phyloP scores from a whole-genome alignment of 2,888 invertebrate genomes.

The Tetheella fluctuosa region DNA sequence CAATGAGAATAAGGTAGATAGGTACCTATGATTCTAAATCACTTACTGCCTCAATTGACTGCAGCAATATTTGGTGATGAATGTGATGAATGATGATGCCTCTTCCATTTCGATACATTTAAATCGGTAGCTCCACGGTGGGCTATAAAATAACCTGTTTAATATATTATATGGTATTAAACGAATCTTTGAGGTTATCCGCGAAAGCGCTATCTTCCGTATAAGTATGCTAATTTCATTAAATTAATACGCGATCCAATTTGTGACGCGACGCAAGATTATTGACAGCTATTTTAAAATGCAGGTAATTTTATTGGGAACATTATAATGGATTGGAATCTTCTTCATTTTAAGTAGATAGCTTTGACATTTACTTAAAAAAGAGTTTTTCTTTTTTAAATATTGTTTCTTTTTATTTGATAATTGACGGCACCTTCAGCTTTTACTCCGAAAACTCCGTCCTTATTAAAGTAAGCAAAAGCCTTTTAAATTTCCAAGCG shows the following conservation, averaged over 20 bases:
- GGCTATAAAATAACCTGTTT: constrained; percentile 44
- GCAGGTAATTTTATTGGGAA: constrained; percentile 16
- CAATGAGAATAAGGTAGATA: no score
- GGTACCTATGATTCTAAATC: no score
- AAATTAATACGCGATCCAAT: constrained; percentile 47
- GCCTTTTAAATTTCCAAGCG: neutral
- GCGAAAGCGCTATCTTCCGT: constrained; percentile 43
- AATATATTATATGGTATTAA: constrained; percentile 53
- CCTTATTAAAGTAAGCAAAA: no score
- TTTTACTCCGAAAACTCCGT: no score
- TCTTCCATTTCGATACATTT: constrained; percentile 27
- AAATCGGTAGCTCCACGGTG: constrained; percentile 44
- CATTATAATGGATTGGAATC: constrained; percentile 26
- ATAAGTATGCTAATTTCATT: constrained; percentile 56
- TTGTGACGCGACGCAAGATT: constrained; percentile 39
- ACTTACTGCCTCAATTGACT: no score
- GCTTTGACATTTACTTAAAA: neutral
- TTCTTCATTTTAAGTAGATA: constrained; percentile 16
- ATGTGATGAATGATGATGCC: constrained; percentile 9
- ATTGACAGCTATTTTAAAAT: constrained; percentile 38
- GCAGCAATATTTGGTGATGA: neutral
- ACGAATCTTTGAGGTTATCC: constrained; percentile 37
- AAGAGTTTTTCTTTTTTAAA: neutral
- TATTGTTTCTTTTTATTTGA: neutral
- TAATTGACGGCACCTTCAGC: no score